phyloP scores from a whole-genome alignment of 1,140 invertebrate species.

The Halotydeus destructor region DNA sequence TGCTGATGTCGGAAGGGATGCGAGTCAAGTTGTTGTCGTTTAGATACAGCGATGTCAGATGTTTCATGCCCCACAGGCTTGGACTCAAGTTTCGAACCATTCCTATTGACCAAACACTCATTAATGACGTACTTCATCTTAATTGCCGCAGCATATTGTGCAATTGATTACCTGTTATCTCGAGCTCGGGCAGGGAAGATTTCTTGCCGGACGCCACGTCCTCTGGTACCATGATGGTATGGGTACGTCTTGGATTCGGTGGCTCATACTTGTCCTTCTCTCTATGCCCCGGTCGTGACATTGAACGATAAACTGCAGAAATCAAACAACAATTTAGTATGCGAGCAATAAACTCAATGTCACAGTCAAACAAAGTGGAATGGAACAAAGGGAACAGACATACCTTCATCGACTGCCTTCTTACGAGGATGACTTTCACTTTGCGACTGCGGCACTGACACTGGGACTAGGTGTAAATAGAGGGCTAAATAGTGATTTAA shows the following conservation, averaged over 20 bases:
- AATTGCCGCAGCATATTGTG: conserved; percentile 18
- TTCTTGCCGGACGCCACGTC: conserved; percentile 74
- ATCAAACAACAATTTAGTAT: too few relatives aligned
- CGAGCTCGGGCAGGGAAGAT: conserved; percentile 42
- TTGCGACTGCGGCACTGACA: too few relatives aligned
- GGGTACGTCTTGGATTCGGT: conserved; percentile 37
- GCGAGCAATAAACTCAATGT: too few relatives aligned
- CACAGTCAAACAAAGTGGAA: too few relatives aligned
- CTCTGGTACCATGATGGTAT: conserved; percentile 76
- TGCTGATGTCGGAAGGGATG: conserved; percentile 66
- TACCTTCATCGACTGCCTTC: too few relatives aligned
- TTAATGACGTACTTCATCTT: conserved; percentile 4
- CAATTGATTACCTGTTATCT: conserved; percentile 24
- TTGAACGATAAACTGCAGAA: too few relatives aligned
- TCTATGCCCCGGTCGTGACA: conserved; percentile 13
- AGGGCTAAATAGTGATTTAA: too few relatives aligned
- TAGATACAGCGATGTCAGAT: conserved; percentile 77
- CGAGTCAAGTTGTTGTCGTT: conserved; percentile 78
- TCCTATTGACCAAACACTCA: conserved; percentile 35
- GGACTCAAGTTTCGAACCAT: conserved; percentile 76
- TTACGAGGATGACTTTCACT: too few relatives aligned
- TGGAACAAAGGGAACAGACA: too few relatives aligned
- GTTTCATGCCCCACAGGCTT: conserved; percentile 64
- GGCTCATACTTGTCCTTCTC: conserved; percentile 21
- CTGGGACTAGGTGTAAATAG: too few relatives aligned